Conservation (phyloP, 1,140 invertebrate genomes). For the Lucilia sericata region DNA sequence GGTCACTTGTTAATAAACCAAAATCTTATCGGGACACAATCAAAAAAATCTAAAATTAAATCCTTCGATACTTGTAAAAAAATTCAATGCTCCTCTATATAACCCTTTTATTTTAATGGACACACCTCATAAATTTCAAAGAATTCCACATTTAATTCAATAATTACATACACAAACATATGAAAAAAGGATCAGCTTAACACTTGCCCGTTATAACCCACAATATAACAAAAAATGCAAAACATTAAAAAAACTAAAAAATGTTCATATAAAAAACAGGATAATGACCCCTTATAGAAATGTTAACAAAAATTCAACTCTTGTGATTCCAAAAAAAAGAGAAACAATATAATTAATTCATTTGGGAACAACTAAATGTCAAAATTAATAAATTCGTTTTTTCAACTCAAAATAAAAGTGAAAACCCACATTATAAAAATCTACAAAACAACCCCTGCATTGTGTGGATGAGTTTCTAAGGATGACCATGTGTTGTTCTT, state of each 20-base stretch:
- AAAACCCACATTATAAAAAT: neutral
- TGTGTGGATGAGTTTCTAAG: neutral
- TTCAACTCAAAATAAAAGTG: neutral
- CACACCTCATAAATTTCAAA: constrained; percentile 43
- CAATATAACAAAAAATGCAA: constrained; percentile 34
- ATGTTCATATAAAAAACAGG: constrained; percentile 30
- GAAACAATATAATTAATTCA: constrained; percentile 46
- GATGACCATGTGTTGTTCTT: constrained; percentile 46
- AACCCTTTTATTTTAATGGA: constrained; percentile 26
- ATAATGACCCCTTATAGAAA: neutral
- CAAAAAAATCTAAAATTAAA: constrained; percentile 7
- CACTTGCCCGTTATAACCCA: neutral
- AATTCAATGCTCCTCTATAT: neutral
- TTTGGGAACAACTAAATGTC: constrained; percentile 46
- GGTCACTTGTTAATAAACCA: neutral
- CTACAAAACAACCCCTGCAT: neutral
- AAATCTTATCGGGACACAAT: constrained; percentile 1
- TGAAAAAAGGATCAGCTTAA: neutral
- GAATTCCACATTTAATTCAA: constrained; percentile 25
- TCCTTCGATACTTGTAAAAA: neutral
- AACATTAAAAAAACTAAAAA: constrained; percentile 20
- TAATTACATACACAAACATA: constrained; percentile 23
- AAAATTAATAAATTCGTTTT: constrained; percentile 43
- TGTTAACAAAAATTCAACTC: neutral
- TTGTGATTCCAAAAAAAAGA: neutral